phyloP scores from a whole-genome alignment of 1,140 invertebrate genomes.

The Penaeus vannamei region DNA sequence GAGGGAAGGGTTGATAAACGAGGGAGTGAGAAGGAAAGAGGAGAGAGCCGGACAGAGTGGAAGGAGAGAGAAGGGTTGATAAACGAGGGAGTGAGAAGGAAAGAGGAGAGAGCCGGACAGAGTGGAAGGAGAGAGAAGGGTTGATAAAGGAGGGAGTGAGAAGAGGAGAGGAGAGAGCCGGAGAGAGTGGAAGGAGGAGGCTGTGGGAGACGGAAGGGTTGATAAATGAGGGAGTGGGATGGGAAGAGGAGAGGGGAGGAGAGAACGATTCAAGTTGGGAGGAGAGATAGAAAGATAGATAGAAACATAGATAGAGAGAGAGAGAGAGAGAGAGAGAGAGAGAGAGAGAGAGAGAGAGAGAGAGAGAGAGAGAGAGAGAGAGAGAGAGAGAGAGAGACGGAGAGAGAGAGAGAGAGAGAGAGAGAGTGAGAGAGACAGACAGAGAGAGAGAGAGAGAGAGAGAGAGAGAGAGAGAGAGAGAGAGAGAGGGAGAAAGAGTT shows the following conservation, averaged over 20 bases:
- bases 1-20: neutral
- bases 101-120: neutral
- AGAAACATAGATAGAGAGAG: constrained; percentile 20
- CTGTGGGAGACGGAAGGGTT: neutral
- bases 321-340: neutral
- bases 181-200: neutral
- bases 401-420: no score
- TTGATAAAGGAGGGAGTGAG: constrained; percentile 4
- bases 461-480: no score
- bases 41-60: neutral
- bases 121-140: neutral
- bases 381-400: neutral
- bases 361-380: no score
- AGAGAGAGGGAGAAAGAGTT: no score
- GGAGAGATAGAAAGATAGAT: constrained; percentile 32
- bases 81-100: constrained; percentile 19
- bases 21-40: neutral
- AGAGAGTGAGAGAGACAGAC: neutral
- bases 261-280: neutral
- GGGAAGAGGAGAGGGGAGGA: neutral
- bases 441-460: neutral
- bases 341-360: no score
- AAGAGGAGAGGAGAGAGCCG: no score
- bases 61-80: neutral
- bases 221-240: neutral